Conservation (phyloP, 1,140 invertebrate genomes). For the Cotesia chilonis region DNA sequence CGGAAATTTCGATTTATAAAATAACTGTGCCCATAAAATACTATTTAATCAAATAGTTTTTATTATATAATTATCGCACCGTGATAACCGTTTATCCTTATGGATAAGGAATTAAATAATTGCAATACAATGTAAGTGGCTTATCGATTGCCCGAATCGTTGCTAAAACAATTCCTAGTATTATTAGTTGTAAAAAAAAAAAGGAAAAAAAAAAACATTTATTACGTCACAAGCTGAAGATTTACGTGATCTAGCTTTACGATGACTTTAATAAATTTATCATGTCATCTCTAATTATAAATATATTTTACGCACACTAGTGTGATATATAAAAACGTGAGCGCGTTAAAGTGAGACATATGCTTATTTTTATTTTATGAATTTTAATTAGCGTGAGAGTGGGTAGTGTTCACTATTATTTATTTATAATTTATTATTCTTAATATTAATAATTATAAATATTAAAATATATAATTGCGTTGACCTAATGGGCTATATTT, state of each 20-base stretch:
- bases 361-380: too few relatives aligned
- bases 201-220: neutral
- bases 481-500: neutral
- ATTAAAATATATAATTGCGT: neutral
- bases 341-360: too few relatives aligned
- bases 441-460: too few relatives aligned
- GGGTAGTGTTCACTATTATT: too few relatives aligned
- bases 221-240: neutral
- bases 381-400: too few relatives aligned
- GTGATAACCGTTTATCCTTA: slow-evolving; percentile 2
- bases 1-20: neutral
- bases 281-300: too few relatives aligned
- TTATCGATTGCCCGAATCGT: slow-evolving; percentile 21
- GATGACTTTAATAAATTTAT: too few relatives aligned
- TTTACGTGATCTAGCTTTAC: too few relatives aligned
- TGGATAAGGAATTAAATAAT: slow-evolving; percentile 4
- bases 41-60: slow-evolving; percentile 30
- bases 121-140: slow-evolving; percentile 35
- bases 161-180: too few relatives aligned
- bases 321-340: too few relatives aligned
- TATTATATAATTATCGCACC: slow-evolving; percentile 3
- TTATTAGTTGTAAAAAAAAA: neutral
- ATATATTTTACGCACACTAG: too few relatives aligned
- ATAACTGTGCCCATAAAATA: neutral
- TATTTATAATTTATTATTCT: too few relatives aligned